These are phyloP conservation scores for Agonopterix arenella DNA, from an alignment of 2,888 invertebrate genomes.

Conservation along the genomic window DNA sequence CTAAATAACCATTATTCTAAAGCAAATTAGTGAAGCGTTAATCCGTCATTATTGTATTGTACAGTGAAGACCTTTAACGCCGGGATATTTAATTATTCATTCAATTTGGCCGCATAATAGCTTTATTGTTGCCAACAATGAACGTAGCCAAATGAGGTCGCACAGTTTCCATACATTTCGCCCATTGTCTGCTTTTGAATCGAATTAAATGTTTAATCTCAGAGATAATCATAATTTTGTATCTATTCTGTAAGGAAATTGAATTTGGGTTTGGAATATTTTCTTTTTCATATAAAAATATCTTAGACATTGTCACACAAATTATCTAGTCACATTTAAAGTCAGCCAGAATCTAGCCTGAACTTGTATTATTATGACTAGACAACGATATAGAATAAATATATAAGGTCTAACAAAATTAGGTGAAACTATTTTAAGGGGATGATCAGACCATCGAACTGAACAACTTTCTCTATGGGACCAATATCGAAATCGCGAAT, in stretches of 20 bases:
- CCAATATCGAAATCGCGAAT: too few relatives aligned
- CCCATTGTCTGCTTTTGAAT: constrained; percentile 1
- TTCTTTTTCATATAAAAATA: too few relatives aligned
- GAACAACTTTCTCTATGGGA: too few relatives aligned
- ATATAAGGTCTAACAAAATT: too few relatives aligned
- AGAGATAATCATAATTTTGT: background rate
- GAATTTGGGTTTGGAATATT: background rate
- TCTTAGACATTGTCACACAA: too few relatives aligned
- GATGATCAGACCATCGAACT: too few relatives aligned
- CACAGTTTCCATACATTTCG: constrained; percentile 2
- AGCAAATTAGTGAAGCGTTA: background rate
- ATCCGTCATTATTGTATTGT: constrained; percentile 1
- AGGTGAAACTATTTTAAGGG: too few relatives aligned
- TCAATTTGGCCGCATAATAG: constrained; percentile 12
- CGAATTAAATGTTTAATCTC: constrained; percentile 1
- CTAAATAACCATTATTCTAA: background rate
- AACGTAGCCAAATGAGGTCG: background rate
- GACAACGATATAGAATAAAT: too few relatives aligned
- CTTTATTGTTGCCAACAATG: constrained; percentile 11
- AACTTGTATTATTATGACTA: too few relatives aligned
- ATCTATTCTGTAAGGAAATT: background rate
- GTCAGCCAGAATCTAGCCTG: too few relatives aligned
- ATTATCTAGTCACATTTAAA: too few relatives aligned
- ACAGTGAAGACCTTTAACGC: background rate
- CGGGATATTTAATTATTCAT: constrained; percentile 11